Percentiles rank a stretch among this genome's conserved stretches.
These are phyloP conservation scores for Mallotus villosus DNA, from an alignment of 2,797 vertebrate species.

Conservation along the genomic window DNA sequence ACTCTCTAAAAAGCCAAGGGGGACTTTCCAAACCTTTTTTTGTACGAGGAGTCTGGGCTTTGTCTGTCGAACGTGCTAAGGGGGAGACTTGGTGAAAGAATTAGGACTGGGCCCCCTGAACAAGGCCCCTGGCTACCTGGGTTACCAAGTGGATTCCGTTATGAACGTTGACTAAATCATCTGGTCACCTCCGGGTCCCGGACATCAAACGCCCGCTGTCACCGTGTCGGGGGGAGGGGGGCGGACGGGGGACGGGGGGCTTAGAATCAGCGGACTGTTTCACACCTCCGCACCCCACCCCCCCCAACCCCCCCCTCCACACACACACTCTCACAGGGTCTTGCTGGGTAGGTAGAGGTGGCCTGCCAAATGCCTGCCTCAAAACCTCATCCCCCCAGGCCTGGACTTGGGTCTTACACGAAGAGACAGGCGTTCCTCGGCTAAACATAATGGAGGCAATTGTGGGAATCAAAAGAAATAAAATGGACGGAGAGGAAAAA, in stretches of 20 bases:
- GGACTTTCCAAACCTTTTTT: slow-evolving; percentile 69
- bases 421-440: slow-evolving; percentile 25
- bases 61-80: slow-evolving; percentile 61
- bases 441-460: slow-evolving; percentile 33
- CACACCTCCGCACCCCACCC: slow-evolving; percentile 18
- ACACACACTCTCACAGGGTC: slow-evolving; percentile 14
- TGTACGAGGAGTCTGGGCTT: slow-evolving; percentile 69
- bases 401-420: not conserved
- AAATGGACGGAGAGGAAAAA: slow-evolving; percentile 20
- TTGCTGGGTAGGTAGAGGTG: slow-evolving; percentile 11
- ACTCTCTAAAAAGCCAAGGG: slow-evolving; percentile 64
- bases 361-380: slow-evolving; percentile 37
- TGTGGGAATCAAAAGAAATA: slow-evolving; percentile 41
- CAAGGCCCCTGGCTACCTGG: slow-evolving; percentile 57
- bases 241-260: not conserved
- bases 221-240: not conserved
- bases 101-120: slow-evolving; percentile 51
- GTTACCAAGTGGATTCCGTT: slow-evolving; percentile 46
- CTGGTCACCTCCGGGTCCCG: slow-evolving; percentile 44
- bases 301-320: slow-evolving; percentile 5
- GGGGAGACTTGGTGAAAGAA: slow-evolving; percentile 70
- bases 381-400: slow-evolving; percentile 33
- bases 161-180: slow-evolving; percentile 29
- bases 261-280: slow-evolving; percentile 47
- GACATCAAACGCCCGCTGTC: slow-evolving; percentile 43